Conservation (phyloP, 1,140 invertebrate genomes). For the Drosophila pallidifrons region DNA sequence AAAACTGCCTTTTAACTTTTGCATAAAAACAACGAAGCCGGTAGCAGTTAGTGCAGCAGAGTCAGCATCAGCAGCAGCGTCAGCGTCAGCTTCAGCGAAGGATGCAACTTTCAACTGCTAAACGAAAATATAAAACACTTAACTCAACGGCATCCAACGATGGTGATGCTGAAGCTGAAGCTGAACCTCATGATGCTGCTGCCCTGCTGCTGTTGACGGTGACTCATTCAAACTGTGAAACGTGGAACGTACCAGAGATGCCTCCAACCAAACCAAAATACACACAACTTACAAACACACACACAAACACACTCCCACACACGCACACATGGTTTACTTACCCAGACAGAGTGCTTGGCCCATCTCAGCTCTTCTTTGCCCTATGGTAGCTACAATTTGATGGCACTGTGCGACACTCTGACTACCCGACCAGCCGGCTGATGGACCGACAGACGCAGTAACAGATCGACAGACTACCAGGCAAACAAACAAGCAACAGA, state of each 20-base stretch:
- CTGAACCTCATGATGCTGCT: constrained; percentile 3
- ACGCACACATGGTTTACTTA: constrained; percentile 24
- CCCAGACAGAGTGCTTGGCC: constrained; percentile 31
- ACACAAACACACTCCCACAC: constrained; percentile 25
- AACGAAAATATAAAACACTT: constrained; percentile 84
- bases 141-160: constrained; percentile 70
- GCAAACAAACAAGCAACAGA: neutral
- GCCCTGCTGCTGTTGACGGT: neutral
- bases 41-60: constrained; percentile 58
- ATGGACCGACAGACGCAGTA: constrained; percentile 20
- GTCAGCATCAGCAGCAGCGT: constrained; percentile 29
- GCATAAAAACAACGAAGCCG: constrained; percentile 73
- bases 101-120: constrained; percentile 82
- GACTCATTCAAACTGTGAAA: constrained; percentile 45
- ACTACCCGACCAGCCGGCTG: constrained; percentile 28
- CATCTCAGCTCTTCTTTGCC: constrained; percentile 30
- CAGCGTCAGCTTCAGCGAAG: constrained; percentile 42
- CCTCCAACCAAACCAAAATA: constrained; percentile 42
- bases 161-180: constrained; percentile 4
- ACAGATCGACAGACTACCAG: constrained; percentile 39
- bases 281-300: constrained; percentile 37
- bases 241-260: constrained; percentile 36
- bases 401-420: constrained; percentile 41
- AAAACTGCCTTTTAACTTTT: constrained; percentile 75
- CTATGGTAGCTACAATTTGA: constrained; percentile 65